Evolutionary conservation across 2,888 invertebrate species (phyloP), one percentile per base, ranked within the genome.

Genomic region (Magallana nippona): DNA sequence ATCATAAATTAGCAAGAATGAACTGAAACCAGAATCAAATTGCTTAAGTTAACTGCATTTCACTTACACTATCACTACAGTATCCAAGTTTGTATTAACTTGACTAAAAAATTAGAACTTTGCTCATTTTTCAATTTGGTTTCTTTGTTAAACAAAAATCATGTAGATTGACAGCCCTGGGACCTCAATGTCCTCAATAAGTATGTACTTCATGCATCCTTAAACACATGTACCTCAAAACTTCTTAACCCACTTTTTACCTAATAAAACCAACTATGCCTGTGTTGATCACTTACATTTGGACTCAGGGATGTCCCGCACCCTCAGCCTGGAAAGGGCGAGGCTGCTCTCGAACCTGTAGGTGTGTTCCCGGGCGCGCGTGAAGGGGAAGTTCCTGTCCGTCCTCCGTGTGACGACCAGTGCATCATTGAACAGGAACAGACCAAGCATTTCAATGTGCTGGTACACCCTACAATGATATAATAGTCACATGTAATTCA

Each of bases 381-480:
- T 92, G 87, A 92, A 94, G 8, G 94, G 93, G 82, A 92, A 91
- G 84, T 93, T 90, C 84, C 90, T 91, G 55, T 91, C 91, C 8
- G 92, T 92, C 57, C 93, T 85, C 17, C 91, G 84, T 8, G 94
- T 92, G 71, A 94, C 86, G 55, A 94, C 90, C 60, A 94, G 84
- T 15, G 92, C 91, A 87, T 94, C 94, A 84, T 93, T 94, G 86
- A 94, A 94, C 83, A 94, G 90, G 87, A 90, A 94, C 78, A 93
- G 84, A 10, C 93, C 93, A 17, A 93, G 86, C 86, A 91, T 93
- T 83, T 93, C 93, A 10, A 91, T 88, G 85, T 92, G 91, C 83
- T 93, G 92, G 86, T 91, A 94, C 10, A 91, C 89, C 86, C 93
- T 93, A 89, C 11, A 89, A 87, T 55, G 81, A 57, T 81, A 77